phyloP scores from a whole-genome alignment of 2,797 vertebrate species.

The Rhodeus uyekii region DNA sequence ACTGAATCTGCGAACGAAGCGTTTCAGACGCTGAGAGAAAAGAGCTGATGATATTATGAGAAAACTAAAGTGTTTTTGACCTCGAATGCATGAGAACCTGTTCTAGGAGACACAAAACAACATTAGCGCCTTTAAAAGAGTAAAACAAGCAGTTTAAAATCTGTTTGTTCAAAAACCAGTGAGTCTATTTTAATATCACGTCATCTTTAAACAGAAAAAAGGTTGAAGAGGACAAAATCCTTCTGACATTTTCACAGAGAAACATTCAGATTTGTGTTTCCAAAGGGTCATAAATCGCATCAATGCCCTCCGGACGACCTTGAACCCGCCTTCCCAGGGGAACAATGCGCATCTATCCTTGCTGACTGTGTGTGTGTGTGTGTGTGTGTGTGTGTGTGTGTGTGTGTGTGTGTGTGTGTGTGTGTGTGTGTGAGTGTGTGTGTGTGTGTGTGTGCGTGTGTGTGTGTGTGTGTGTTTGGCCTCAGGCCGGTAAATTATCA shows the following conservation, averaged over 20 bases:
- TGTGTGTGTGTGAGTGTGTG: not conserved
- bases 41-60: no score
- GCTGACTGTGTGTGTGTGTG: conserved; percentile 14
- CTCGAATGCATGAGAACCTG: no score
- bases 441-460: conserved; percentile 7
- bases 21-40: no score
- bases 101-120: no score
- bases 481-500: conserved; percentile 43
- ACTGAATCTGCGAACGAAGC: no score
- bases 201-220: not conserved
- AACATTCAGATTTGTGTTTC: conserved; percentile 36
- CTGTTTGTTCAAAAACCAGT: no score
- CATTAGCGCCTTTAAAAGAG: no score
- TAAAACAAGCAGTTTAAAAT: no score
- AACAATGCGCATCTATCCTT: conserved; percentile 21
- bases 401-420: conserved; percentile 1
- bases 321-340: conserved; percentile 10
- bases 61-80: no score
- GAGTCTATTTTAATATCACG: no score
- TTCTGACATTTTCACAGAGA: not conserved
- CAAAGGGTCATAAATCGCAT: conserved; percentile 13
- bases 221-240: not conserved
- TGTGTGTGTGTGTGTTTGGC: conserved; percentile 36
- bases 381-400: conserved; percentile 8
- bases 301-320: not conserved